These are phyloP conservation scores for Machaerirhynchus nigripectus DNA, from an alignment of 2,113 vertebrate species.

Conservation along the genomic window DNA sequence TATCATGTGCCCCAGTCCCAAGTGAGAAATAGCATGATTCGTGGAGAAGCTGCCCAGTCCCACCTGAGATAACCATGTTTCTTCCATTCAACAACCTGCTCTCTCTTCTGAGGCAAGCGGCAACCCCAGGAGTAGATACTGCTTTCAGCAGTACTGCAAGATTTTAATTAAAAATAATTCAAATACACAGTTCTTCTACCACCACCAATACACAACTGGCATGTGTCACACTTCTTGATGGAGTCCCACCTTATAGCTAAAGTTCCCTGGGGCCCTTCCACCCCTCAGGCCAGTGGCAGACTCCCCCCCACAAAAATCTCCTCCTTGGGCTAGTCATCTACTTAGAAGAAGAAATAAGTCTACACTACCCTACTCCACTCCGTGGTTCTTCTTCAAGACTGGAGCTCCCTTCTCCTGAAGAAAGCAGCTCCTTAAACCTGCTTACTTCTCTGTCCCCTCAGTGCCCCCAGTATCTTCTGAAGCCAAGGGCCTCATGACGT, in stretches of 20 bases:
- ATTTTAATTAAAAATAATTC: background rate
- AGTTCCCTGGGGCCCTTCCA: background rate
- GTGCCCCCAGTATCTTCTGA: background rate
- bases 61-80: background rate
- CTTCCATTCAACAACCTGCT: background rate
- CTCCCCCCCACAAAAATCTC: background rate
- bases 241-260: background rate
- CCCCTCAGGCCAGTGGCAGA: accelerated
- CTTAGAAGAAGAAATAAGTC: background rate
- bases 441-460: background rate
- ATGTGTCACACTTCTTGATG: background rate
- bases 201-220: background rate
- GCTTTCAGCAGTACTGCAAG: background rate
- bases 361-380: background rate
- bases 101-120: background rate
- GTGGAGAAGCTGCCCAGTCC: background rate
- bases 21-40: background rate
- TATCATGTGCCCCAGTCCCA: background rate
- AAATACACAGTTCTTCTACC: background rate
- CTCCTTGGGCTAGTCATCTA: background rate
- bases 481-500: background rate
- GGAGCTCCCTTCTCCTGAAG: background rate
- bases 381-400: background rate
- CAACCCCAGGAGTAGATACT: background rate
- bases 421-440: background rate